Evolutionary conservation across 2,888 invertebrate species (phyloP).

Genomic region (Zygothrica quintamaculata): DNA sequence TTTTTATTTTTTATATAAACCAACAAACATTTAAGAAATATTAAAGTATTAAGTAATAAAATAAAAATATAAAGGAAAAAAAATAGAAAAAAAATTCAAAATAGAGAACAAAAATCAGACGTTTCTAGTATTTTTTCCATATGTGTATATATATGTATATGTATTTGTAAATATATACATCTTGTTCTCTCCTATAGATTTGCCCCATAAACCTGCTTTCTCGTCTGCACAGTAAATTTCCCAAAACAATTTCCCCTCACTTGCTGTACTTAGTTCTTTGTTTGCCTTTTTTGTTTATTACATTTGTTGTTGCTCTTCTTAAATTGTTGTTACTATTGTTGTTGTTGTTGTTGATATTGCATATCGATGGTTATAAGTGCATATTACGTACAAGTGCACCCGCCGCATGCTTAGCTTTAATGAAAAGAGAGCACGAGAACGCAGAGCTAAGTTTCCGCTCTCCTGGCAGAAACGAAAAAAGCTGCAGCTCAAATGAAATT

Average conservation of each 20-base stretch:
- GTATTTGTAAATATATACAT: too few species aligned
- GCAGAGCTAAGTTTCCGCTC: slow-evolving; percentile 45
- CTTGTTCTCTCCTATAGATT: slow-evolving; percentile 14
- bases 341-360: slow-evolving; percentile 38
- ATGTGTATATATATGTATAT: too few species aligned
- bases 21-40: too few species aligned
- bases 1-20: too few species aligned
- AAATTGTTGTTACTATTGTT: slow-evolving; percentile 31
- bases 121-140: too few species aligned
- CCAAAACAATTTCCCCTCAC: slow-evolving; percentile 53
- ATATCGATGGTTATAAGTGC: slow-evolving; percentile 27
- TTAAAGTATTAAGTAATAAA: too few species aligned
- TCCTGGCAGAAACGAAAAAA: slow-evolving; percentile 18
- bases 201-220: slow-evolving; percentile 70
- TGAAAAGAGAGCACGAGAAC: slow-evolving; percentile 7
- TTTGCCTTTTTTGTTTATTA: slow-evolving; percentile 15
- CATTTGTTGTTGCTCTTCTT: slow-evolving; percentile 3
- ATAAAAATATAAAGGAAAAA: too few species aligned
- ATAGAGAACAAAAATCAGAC: too few species aligned
- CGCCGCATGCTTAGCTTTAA: slow-evolving; percentile 1
- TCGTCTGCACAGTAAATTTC: slow-evolving; percentile 44
- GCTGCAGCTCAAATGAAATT: slow-evolving; percentile 40
- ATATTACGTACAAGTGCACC: slow-evolving; percentile 44
- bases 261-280: slow-evolving; percentile 32
- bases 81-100: too few species aligned